phyloP scores from a whole-genome alignment of 2,888 invertebrate genomes.

The Drosophila rubida region DNA sequence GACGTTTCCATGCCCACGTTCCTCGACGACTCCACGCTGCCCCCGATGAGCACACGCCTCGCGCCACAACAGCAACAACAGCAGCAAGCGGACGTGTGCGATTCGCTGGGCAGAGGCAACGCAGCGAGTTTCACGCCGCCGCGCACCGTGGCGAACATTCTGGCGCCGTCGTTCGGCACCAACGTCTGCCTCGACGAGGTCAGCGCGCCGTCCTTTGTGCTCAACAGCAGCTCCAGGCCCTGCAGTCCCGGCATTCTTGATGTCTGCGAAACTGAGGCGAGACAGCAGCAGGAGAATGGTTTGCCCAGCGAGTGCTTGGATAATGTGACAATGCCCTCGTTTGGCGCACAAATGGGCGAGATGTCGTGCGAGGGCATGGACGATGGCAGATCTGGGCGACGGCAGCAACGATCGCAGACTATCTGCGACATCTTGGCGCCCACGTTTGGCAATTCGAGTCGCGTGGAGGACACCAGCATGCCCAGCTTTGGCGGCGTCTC shows the following conservation, averaged over 20 bases:
- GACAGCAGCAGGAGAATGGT: no score
- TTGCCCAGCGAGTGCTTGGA: conserved; percentile 11
- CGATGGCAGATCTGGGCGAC: conserved; percentile 5
- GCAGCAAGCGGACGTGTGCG: conserved; percentile 18
- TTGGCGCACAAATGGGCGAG: not conserved
- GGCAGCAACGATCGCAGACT: conserved; percentile 1
- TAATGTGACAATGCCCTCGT: not conserved
- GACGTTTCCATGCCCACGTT: conserved; percentile 50
- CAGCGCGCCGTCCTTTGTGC: conserved; percentile 32
- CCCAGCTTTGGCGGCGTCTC: not conserved
- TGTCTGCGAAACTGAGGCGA: conserved; percentile 3
- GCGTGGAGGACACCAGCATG: conserved; percentile 1
- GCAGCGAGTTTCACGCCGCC: not conserved
- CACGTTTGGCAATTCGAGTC: not conserved
- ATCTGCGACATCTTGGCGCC: conserved; percentile 13
- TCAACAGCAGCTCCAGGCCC: no score
- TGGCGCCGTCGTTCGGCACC: conserved; percentile 17
- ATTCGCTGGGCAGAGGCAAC: conserved; percentile 3
- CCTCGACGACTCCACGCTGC: conserved; percentile 30
- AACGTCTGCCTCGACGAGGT: conserved; percentile 28
- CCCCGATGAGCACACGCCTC: conserved; percentile 34
- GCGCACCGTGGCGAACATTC: not conserved
- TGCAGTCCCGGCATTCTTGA: not conserved
- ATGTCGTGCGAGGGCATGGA: conserved; percentile 25
- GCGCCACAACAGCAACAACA: not conserved